Percentiles rank a stretch among this genome's conserved stretches.
phyloP scores from a whole-genome alignment of 2,797 vertebrate species.

The Dryobates pubescens region DNA sequence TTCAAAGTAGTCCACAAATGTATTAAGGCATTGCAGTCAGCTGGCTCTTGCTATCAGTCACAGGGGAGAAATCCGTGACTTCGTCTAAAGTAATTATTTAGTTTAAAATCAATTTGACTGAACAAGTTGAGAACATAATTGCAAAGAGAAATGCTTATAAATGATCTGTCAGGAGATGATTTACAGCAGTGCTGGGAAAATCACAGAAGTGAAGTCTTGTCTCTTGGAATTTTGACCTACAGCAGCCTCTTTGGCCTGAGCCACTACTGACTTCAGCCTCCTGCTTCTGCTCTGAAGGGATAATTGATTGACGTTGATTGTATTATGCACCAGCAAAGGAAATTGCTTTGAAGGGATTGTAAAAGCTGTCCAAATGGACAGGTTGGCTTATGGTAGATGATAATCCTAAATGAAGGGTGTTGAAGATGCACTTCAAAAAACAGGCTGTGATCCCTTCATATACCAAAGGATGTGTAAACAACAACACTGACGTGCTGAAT shows the following conservation, averaged over 20 bases:
- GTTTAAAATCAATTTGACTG: not conserved
- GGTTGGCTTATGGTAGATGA: not conserved
- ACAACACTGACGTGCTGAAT: not conserved
- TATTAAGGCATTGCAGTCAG: not conserved
- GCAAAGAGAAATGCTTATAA: not conserved
- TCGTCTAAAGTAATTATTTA: conserved; percentile 12
- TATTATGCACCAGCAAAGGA: not conserved
- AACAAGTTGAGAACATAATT: not conserved
- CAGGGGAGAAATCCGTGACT: not conserved
- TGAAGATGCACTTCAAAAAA: not conserved
- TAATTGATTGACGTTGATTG: not conserved
- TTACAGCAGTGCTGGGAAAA: not conserved
- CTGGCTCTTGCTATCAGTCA: not conserved
- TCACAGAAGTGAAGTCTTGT: not conserved
- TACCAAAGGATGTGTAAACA: not conserved
- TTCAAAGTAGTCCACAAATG: not conserved
- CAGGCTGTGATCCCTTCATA: not conserved
- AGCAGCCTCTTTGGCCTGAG: not conserved
- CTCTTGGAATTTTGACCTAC: not conserved
- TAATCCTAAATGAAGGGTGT: not conserved
- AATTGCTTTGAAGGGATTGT: not conserved
- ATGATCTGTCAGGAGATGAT: not conserved
- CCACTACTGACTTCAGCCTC: not conserved
- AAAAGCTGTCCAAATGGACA: not conserved
- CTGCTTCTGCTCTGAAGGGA: not conserved